A percentile compares a stretch with the other conserved stretches of the same genome.
These are phyloP conservation scores for Passer domesticus DNA, from an alignment of 2,113 vertebrate species.

Conservation along the genomic window DNA sequence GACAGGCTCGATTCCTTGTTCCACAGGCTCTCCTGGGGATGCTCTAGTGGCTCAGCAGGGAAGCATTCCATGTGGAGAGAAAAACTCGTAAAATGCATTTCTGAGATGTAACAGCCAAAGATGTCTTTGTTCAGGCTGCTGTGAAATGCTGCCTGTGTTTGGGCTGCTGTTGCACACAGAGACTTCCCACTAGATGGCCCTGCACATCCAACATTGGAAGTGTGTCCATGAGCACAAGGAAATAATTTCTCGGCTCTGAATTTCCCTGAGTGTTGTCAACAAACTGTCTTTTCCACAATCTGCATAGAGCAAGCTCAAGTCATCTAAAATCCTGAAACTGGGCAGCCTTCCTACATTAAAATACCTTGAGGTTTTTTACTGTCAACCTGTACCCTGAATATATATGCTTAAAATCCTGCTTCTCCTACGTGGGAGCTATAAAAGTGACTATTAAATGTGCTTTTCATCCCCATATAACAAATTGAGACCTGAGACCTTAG, in stretches of 20 bases:
- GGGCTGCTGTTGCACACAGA: background rate
- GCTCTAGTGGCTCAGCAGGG: background rate
- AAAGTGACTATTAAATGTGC: background rate
- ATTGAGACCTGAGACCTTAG: background rate
- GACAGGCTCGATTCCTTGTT: background rate
- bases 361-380: background rate
- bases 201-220: background rate
- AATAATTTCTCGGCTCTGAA: background rate
- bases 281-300: background rate
- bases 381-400: background rate
- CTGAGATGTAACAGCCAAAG: background rate
- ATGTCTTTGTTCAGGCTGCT: background rate
- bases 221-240: background rate
- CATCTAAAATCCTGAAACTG: background rate
- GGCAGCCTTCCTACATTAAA: background rate
- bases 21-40: background rate
- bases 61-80: background rate
- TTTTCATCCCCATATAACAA: background rate
- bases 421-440: accelerated
- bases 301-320: background rate
- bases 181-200: conserved; percentile 54
- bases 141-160: background rate
- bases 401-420: background rate
- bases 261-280: background rate
- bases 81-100: background rate